Evolutionary conservation across 2,888 invertebrate genomes (phyloP), one percentile per base, ranked within the genome.

Genomic region (Tinea semifulvella): DNA sequence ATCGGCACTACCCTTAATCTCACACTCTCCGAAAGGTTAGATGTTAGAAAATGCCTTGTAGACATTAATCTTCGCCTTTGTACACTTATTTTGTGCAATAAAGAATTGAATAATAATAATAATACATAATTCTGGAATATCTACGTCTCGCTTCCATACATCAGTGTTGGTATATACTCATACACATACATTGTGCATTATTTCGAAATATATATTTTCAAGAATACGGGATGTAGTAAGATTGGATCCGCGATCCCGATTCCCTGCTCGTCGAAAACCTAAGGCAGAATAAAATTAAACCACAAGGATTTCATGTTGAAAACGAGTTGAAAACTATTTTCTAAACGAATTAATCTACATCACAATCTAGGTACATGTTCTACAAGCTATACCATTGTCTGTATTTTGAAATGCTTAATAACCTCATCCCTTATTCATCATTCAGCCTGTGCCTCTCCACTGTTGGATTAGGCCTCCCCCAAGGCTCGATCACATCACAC

Each of bases 221-320:
- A n/a, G n/a, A n/a, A n/a, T n/a, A n/a, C n/a, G n/a, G n/a, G n/a
- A n/a, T 13, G 13, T 7, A 31, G 31, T 2, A 31, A 31, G 31
- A 31, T 31, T 31, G 14, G 31, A 31, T 31, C 31, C 31, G 6
- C 31, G 31, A 31, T 14, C 31, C 14, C 31, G 31, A 31, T 31
- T 31, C 13, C 31, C 13, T 31, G 3, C 13, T 11, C 26, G 26
- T 11, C 26, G 26, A 11, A 26, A 26, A 26, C 26, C 26, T 2
- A 31, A 31, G 13, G 31, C 31, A 31, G 6, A 31, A 7, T 6
- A 31, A 11, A 27, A 22, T 8, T 10, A 13, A 14, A 14, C 31
- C 14, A 11, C n/a, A 31, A 31, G 31, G 13, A 31, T 13, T 31
- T 13, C 31, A 4, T 31, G 11, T n/a, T 7, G 5, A 31, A n/a